Conservation (phyloP, 2,888 invertebrate genomes). For the Melipona bicolor region DNA sequence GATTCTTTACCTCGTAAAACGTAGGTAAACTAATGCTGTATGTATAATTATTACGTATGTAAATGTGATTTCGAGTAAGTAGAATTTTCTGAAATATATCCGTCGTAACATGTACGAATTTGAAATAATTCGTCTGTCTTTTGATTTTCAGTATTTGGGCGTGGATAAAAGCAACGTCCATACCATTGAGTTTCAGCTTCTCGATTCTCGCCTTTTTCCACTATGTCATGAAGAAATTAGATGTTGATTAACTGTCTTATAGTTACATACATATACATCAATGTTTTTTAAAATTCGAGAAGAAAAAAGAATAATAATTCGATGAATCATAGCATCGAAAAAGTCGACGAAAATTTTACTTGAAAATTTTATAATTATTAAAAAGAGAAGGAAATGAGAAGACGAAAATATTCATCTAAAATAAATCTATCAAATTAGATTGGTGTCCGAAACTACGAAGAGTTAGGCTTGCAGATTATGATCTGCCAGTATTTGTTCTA, state of each 20-base stretch:
- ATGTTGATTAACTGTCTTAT: constrained; percentile 82
- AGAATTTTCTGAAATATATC: not conserved
- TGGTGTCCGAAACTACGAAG: not conserved
- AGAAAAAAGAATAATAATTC: not conserved
- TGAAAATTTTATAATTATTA: not conserved
- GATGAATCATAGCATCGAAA: not conserved
- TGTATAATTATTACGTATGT: not conserved
- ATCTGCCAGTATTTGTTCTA: no score
- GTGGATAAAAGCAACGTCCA: constrained; percentile 91
- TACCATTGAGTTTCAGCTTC: constrained; percentile 93
- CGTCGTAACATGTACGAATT: not conserved
- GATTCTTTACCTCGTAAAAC: not conserved
- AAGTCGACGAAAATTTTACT: not conserved
- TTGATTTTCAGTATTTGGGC: constrained; percentile 87
- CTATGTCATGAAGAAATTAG: constrained; percentile 91
- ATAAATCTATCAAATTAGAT: not conserved
- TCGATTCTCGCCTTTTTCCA: constrained; percentile 91
- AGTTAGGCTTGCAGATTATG: no score
- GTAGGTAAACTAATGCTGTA: not conserved
- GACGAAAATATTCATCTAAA: not conserved
- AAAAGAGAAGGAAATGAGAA: no score
- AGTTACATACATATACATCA: not conserved
- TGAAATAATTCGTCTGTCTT: not conserved
- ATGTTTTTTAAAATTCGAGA: no score
- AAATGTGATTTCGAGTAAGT: not conserved